Percentiles rank a stretch among this genome's conserved stretches.
phyloP scores from a whole-genome alignment of 1,140 invertebrate species.

The Drosophila guanche region DNA sequence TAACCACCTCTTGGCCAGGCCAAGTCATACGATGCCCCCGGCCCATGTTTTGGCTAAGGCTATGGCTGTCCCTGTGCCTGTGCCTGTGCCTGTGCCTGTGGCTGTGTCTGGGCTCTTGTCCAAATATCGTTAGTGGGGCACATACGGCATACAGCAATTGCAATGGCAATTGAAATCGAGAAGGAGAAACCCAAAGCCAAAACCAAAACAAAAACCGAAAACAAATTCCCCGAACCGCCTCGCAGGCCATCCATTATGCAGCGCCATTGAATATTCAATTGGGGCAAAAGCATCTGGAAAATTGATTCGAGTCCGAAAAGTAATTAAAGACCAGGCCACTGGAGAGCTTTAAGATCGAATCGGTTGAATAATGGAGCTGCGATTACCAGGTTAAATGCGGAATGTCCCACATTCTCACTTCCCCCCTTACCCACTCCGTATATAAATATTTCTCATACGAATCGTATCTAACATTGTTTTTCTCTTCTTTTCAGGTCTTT shows the following conservation, averaged over 20 bases:
- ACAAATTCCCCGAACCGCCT: slow-evolving; percentile 29
- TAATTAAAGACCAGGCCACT: slow-evolving; percentile 49
- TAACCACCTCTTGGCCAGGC: not conserved
- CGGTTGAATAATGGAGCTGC: slow-evolving; percentile 33
- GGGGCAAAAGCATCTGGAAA: slow-evolving; percentile 31
- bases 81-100: too few relatives aligned
- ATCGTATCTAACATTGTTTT: not conserved
- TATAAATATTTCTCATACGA: too few relatives aligned
- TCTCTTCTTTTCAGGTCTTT: slow-evolving; percentile 92
- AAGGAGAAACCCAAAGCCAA: not conserved
- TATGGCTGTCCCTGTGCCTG: too few relatives aligned
- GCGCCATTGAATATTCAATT: slow-evolving; percentile 46
- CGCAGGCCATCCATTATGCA: slow-evolving; percentile 36
- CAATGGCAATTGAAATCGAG: slow-evolving; percentile 30
- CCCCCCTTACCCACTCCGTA: not conserved
- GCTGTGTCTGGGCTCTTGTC: too few relatives aligned
- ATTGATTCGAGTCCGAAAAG: slow-evolving; percentile 48
- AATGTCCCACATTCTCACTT: not conserved
- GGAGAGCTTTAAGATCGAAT: slow-evolving; percentile 46
- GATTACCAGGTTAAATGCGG: slow-evolving; percentile 14
- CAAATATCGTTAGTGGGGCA: too few relatives aligned
- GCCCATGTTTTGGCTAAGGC: too few relatives aligned
- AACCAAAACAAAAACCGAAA: slow-evolving; percentile 11
- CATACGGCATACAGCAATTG: slow-evolving; percentile 3
- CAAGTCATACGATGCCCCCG: slow-evolving; percentile 13